Evolutionary conservation across 2,888 invertebrate species (phyloP), one percentile per base, ranked within the genome.

Genomic region (Apamea monoglypha): DNA sequence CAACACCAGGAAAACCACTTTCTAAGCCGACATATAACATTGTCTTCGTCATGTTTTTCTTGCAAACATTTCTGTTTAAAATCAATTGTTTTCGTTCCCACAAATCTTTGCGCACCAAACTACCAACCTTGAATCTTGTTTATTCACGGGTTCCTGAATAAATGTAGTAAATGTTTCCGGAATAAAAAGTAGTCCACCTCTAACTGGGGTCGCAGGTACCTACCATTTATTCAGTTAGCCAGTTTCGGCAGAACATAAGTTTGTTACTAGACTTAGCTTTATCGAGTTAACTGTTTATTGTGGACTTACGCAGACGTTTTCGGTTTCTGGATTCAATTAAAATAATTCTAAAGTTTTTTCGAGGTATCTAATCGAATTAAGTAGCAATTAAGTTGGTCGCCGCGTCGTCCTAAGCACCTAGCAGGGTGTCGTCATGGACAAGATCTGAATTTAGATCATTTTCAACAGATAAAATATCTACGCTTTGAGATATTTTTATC

Each of bases 151-250:
- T 68, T 76, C 63, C 72, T 80, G 76, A 83, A 87, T 87, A 83
- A 84, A 85, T 85, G 73, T 85, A 74, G 79, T 87, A 82, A 81
- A 85, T 78, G 83, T 76, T 85, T 59, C 53, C 66, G 36, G 76
- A 87, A 86, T 80, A 80, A 87, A 88, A 83, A 79, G 77, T 50
- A 80, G 53, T 81, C 68, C n/a, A 63, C 64, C 44, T 82, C 79
- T 63, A 74, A 66, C 78, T 59, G 64, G 76, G 83, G 67, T 74
- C 74, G 74, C 86, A 88, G 89, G 89, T 86, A 84, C 84, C 84
- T 88, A 82, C 86, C 84, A 84, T 87, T 89, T 85, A 89, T 89
- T 89, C 80, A 87, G 82, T 89, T 88, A 89, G 73, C 74, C 76
- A 88, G 83, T 88, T 89, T 82, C 64, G 56, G 61, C 74, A 66